Percentiles rank a stretch among this genome's conserved stretches.
Conservation (phyloP, 2,113 vertebrate species). For the Cepphus grylle region DNA sequence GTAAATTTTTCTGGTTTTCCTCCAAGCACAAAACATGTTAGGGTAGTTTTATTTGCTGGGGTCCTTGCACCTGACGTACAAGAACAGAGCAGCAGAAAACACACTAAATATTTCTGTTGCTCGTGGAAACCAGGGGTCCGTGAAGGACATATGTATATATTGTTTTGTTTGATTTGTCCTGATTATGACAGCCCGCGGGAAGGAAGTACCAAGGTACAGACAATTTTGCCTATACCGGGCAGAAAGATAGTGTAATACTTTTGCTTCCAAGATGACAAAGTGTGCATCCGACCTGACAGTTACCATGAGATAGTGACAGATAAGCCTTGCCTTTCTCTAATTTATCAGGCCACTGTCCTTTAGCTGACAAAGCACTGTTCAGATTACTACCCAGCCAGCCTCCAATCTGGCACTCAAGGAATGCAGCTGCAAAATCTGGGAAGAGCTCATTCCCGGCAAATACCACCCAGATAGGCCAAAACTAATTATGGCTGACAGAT, state of each 20-base stretch:
- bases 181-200: neutral
- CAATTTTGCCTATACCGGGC: neutral
- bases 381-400: neutral
- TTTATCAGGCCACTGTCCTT: neutral
- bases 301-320: neutral
- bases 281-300: neutral
- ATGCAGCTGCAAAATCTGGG: constrained; percentile 32
- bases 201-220: neutral
- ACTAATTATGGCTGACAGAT: neutral
- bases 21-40: neutral
- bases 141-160: neutral
- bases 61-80: neutral
- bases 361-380: neutral
- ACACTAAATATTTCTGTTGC: neutral
- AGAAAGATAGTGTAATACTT: neutral
- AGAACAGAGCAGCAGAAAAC: neutral
- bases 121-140: neutral
- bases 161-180: neutral
- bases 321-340: neutral
- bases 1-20: neutral
- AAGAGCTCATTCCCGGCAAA: constrained; percentile 7
- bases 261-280: neutral
- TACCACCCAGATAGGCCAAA: constrained; percentile 21
- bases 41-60: neutral
- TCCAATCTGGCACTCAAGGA: constrained; percentile 1